Conservation (phyloP, 2,113 vertebrate species). For the Jaculus jaculus region DNA sequence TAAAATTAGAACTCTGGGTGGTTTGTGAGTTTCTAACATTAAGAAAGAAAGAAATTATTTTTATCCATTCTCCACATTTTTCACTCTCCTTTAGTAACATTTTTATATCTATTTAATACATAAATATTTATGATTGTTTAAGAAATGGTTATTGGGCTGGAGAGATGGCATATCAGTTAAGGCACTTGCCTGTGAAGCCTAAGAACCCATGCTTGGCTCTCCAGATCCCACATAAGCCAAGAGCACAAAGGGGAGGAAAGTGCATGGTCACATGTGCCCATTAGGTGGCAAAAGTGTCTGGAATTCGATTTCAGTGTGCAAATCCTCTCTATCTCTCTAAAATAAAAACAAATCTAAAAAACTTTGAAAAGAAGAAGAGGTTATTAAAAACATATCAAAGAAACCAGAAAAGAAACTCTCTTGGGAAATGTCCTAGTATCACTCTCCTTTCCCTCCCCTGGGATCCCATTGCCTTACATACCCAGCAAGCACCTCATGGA, state of each 20-base stretch:
- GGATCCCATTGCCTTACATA: background rate
- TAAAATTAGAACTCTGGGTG: background rate
- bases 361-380: no score
- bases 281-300: no score
- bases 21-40: background rate
- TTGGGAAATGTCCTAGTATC: background rate
- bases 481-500: no score
- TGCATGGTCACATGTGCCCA: no score
- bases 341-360: no score
- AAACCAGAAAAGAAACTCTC: background rate
- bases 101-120: background rate
- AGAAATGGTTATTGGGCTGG: background rate
- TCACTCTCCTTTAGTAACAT: background rate
- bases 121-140: background rate
- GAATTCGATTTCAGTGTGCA: no score
- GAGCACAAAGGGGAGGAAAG: no score
- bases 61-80: background rate
- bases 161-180: background rate
- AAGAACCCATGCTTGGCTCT: no score
- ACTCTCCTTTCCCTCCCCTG: background rate
- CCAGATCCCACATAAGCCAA: no score
- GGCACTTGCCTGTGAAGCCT: background rate
- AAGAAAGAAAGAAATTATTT: background rate
- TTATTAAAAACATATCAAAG: no score
- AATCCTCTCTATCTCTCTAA: no score